Evolutionary conservation across 2,888 invertebrate species (phyloP), one percentile per base, ranked within the genome.

Genomic region (Lycaena phlaeas): DNA sequence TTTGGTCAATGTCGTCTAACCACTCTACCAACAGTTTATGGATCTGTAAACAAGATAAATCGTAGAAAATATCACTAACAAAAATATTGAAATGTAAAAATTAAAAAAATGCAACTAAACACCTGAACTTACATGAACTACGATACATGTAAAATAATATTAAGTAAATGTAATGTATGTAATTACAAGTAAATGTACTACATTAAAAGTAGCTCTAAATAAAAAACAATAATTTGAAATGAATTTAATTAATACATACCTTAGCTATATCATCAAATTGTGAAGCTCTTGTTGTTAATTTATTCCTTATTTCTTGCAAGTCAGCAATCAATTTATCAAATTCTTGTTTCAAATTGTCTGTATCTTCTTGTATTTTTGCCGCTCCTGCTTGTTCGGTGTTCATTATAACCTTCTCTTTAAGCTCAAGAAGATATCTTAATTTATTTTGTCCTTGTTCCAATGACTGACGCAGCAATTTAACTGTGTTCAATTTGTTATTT

Each of bases 331-430:
- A 74, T 61, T 93, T 94, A 50, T 97, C 97, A 67, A 97, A 96
- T 66, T 97, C 96, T 56, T 90, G 89, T 61, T 95, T 95, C 14
- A 96, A 76, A 49, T 89, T 91, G 62, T 96, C 96, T 0, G 96
- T 96, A 57, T 96, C 95, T 63, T 97, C 96, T 61, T 95, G 92
- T 43, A 97, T 96, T 67, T 94, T 94, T 0, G 90, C 90, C 0
- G 94, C 94, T 0, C 97, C 97, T 38, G 89, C 87, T 51, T 92
- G 91, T 71, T 95, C 96, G 0, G 97, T 97, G 61, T 95, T 96
- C 87, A 96, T 91, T 5, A 96, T 92, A 0, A 97, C 95, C 61
- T 94, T 93, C 68, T 97, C 97, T 61, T 96, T 96, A 1, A 96
- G 81, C 59, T 97, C 97, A 22, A 95, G 76, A 37, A 95, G 90